phyloP scores from a whole-genome alignment of 2,113 vertebrate species.

The Campylomormyrus tamandua region DNA sequence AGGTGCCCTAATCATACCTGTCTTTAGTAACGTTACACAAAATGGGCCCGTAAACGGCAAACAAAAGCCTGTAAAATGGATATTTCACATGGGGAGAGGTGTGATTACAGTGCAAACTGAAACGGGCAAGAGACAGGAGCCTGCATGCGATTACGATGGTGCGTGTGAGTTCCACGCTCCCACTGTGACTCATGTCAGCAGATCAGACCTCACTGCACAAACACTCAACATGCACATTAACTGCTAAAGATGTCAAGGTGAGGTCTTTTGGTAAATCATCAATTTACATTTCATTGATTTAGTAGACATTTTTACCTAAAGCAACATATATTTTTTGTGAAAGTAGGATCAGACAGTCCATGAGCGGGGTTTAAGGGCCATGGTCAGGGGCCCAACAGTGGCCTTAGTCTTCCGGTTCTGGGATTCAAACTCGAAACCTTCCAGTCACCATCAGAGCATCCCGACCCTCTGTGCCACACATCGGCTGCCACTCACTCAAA shows the following conservation, averaged over 20 bases:
- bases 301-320: neutral
- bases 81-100: conserved; percentile 50
- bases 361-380: neutral
- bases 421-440: neutral
- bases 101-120: conserved; percentile 32
- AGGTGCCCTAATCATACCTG: conserved; percentile 39
- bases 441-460: neutral
- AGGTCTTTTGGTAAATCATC: neutral
- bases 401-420: neutral
- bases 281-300: neutral
- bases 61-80: conserved; percentile 47
- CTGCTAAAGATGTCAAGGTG: neutral
- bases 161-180: conserved; percentile 11
- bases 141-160: conserved; percentile 30
- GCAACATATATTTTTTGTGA: neutral
- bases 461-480: neutral
- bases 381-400: neutral
- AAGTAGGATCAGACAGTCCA: neutral
- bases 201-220: neutral
- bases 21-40: conserved; percentile 43
- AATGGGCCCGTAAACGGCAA: conserved; percentile 48
- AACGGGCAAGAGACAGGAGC: conserved; percentile 31
- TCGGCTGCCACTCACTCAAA: neutral
- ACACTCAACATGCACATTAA: neutral
- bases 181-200: neutral